phyloP scores from a whole-genome alignment of 2,888 invertebrate genomes.

The Limnephilus lunatus region DNA sequence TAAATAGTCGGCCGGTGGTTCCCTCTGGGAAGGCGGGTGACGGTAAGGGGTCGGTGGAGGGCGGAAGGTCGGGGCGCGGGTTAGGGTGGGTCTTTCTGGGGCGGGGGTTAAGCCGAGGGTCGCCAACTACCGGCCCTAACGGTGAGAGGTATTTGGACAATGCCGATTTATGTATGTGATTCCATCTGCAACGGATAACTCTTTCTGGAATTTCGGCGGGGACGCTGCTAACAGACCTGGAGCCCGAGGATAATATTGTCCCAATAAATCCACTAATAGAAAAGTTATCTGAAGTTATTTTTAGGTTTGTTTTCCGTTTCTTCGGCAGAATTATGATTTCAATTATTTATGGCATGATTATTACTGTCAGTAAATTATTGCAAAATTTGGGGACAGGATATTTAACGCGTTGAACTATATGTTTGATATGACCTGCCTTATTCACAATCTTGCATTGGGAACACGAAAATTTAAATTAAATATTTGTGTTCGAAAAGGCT shows the following conservation, averaged over 20 bases:
- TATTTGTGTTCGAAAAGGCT: too few species aligned
- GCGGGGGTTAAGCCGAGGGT: conserved; percentile 37
- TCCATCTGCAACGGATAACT: conserved; percentile 34
- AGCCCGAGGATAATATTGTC: neutral
- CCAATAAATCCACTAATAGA: neutral
- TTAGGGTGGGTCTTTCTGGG: neutral
- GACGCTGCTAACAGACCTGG: neutral
- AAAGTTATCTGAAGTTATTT: neutral
- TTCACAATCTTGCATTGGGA: too few species aligned
- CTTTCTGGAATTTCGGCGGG: conserved; percentile 8
- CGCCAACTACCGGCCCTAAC: conserved; percentile 37
- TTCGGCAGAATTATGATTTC: neutral
- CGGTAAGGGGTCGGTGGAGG: neutral
- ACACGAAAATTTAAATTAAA: too few species aligned
- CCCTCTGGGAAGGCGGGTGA: neutral
- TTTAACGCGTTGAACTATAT: too few species aligned
- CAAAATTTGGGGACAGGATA: neutral
- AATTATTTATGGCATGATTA: neutral
- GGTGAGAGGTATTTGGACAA: conserved; percentile 46
- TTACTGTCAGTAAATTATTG: neutral
- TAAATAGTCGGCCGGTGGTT: neutral
- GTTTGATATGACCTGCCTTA: too few species aligned
- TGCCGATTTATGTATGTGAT: conserved; percentile 45
- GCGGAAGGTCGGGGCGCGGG: neutral
- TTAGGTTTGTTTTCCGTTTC: neutral